Evolutionary conservation across 2,888 invertebrate genomes (phyloP).

Genomic region (Hofmannophila pseudospretella): DNA sequence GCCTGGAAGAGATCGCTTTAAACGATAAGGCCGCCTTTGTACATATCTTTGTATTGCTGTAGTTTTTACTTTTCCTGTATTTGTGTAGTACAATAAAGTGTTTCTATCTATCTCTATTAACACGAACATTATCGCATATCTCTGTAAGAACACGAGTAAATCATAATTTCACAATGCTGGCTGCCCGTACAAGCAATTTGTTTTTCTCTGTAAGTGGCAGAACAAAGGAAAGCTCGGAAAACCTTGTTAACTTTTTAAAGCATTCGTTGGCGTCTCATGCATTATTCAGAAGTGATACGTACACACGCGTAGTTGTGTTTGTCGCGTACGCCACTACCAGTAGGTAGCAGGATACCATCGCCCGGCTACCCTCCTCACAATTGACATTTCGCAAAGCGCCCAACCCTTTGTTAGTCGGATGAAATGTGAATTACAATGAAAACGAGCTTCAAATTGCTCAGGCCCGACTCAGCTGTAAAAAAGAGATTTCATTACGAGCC

Average conservation of each 20-base stretch:
- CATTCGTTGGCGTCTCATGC: constrained; percentile 63
- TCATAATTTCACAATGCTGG: constrained; percentile 20
- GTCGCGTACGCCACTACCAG: constrained; percentile 33
- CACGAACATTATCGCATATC: background rate
- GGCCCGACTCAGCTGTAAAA: constrained; percentile 50
- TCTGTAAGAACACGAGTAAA: constrained; percentile 11
- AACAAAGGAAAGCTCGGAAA: constrained; percentile 70
- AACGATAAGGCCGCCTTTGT: too few relatives aligned
- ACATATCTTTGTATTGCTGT: too few relatives aligned
- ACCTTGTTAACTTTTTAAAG: constrained; percentile 75
- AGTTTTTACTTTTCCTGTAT: too few relatives aligned
- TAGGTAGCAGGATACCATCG: constrained; percentile 43
- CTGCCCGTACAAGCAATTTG: constrained; percentile 53
- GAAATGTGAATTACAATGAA: constrained; percentile 70
- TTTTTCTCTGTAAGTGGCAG: constrained; percentile 58
- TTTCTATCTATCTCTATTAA: too few relatives aligned
- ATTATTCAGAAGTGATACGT: constrained; percentile 57
- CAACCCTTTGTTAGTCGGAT: constrained; percentile 65
- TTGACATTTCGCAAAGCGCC: constrained; percentile 64
- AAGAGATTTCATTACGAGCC: constrained; percentile 63
- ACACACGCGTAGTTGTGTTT: constrained; percentile 36
- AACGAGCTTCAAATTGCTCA: constrained; percentile 66
- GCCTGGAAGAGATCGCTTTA: too few relatives aligned
- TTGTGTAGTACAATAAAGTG: too few relatives aligned
- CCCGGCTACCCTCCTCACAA: constrained; percentile 52